phyloP scores from a whole-genome alignment of 2,113 vertebrate genomes.

The Synodontis membranacea region DNA sequence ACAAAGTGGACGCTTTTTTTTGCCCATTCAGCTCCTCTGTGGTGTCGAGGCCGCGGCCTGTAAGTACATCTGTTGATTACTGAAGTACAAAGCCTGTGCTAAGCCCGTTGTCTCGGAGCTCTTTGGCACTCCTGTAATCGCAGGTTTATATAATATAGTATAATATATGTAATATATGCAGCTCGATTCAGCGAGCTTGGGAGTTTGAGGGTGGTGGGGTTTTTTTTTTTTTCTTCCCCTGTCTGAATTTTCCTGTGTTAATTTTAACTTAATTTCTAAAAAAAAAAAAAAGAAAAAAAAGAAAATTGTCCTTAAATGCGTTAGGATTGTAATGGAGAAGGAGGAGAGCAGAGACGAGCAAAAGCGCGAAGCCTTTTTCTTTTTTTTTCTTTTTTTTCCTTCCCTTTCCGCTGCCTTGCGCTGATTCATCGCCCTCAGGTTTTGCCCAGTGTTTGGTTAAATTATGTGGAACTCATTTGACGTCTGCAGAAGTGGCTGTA shows the following conservation, averaged over 20 bases:
- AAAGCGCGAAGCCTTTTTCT: conserved; percentile 1
- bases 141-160: conserved; percentile 67
- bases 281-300: background rate
- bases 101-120: conserved; percentile 87
- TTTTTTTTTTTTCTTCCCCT: background rate
- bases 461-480: conserved; percentile 79
- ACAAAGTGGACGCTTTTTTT: conserved; percentile 99
- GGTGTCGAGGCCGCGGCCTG: conserved; percentile 85
- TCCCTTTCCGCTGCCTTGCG: conserved; percentile 56
- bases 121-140: conserved; percentile 84
- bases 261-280: conserved; percentile 15
- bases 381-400: background rate
- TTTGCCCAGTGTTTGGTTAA: conserved; percentile 77
- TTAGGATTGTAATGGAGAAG: conserved; percentile 42
- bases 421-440: conserved; percentile 58
- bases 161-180: conserved; percentile 6
- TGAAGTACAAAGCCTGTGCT: conserved; percentile 87
- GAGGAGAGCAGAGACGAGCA: conserved; percentile 20
- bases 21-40: conserved; percentile 87
- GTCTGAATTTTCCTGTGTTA: background rate
- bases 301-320: conserved; percentile 6
- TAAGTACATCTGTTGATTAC: conserved; percentile 93
- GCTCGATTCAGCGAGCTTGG: background rate
- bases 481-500: conserved; percentile 66
- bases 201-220: background rate